These are phyloP conservation scores for Acrobasis suavella DNA, from an alignment of 2,888 invertebrate species.

Conservation along the genomic window DNA sequence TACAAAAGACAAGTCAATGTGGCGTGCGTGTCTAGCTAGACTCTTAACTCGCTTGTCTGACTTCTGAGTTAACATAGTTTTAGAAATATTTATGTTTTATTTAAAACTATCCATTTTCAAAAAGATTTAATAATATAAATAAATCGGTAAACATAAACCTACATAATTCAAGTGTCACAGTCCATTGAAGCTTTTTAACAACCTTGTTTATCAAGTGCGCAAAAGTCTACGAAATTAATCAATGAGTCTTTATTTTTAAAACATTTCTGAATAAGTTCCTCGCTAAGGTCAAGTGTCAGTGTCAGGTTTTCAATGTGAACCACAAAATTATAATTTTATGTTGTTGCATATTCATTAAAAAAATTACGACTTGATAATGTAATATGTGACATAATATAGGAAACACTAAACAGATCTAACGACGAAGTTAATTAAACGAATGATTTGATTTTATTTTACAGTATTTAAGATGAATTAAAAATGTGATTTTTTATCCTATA, in stretches of 20 bases:
- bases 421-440: neutral
- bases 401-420: neutral
- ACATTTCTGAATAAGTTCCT: constrained; percentile 2
- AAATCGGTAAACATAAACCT: no score
- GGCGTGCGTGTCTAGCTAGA: no score
- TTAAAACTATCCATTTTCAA: no score
- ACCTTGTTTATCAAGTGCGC: neutral
- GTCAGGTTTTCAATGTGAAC: constrained; percentile 16
- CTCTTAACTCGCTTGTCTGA: no score
- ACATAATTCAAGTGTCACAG: no score
- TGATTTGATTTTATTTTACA: neutral
- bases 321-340: constrained; percentile 8
- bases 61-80: no score
- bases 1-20: no score
- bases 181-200: neutral
- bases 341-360: neutral
- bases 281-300: constrained; percentile 12
- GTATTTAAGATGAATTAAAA: neutral
- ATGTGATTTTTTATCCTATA: no score
- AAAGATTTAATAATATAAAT: no score
- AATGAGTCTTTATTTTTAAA: constrained; percentile 11
- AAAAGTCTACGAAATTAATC: neutral
- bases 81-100: no score
- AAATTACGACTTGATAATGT: neutral
- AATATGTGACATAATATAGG: neutral